phyloP scores from a whole-genome alignment of 2,888 invertebrate genomes.

The Phengaris alcon region DNA sequence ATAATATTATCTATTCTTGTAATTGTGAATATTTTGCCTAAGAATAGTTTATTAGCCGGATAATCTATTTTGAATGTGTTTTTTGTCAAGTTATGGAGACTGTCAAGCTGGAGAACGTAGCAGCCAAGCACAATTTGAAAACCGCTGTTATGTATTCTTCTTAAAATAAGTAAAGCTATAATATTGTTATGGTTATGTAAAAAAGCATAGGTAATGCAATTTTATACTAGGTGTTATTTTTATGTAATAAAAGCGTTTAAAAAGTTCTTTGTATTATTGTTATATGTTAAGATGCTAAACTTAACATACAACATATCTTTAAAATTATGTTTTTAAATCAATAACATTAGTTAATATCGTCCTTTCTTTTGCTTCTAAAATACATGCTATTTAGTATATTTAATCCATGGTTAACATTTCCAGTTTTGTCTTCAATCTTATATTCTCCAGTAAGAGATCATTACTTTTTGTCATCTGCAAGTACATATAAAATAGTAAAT shows the following conservation, averaged over 20 bases:
- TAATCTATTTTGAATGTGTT: background rate
- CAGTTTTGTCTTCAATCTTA: conserved; percentile 56
- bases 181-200: background rate
- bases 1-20: no score
- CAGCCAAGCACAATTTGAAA: conserved; percentile 19
- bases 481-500: conserved; percentile 10
- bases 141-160: conserved; percentile 9
- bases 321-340: no score
- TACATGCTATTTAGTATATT: background rate
- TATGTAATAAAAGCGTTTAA: no score
- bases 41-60: no score
- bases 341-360: background rate
- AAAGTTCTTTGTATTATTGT: background rate
- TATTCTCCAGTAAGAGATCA: conserved; percentile 60
- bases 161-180: background rate
- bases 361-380: background rate
- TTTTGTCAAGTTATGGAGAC: conserved; percentile 46
- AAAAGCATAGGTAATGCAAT: no score
- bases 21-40: no score
- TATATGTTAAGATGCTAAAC: background rate
- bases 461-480: conserved; percentile 66
- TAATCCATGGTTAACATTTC: conserved; percentile 41
- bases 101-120: conserved; percentile 34
- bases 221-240: no score
- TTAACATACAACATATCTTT: no score